These are phyloP conservation scores for Xylophagus ater DNA, from an alignment of 2,888 invertebrate species.

Conservation along the genomic window DNA sequence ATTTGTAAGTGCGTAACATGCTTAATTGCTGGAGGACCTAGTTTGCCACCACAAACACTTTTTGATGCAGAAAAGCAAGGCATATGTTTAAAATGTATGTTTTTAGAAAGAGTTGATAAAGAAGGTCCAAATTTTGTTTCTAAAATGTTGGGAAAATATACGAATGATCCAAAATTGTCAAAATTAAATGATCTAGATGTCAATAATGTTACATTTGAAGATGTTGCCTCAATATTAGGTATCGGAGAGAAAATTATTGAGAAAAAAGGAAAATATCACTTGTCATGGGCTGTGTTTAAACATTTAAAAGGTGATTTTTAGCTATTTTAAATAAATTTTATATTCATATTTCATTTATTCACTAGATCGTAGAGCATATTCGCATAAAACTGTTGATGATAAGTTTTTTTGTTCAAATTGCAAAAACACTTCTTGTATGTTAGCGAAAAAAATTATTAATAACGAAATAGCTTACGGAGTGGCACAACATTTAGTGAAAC, in stretches of 20 bases:
- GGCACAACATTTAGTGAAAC: conserved; percentile 32
- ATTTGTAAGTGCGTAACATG: conserved; percentile 38
- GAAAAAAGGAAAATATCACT: conserved; percentile 26
- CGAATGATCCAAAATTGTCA: conserved; percentile 13
- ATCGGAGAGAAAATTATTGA: not conserved
- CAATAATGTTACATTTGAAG: conserved; percentile 15
- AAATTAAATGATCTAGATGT: conserved; percentile 17
- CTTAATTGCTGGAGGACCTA: conserved; percentile 33
- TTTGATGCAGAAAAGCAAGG: conserved; percentile 27
- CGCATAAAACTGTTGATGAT: conserved; percentile 27
- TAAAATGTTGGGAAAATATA: conserved; percentile 8
- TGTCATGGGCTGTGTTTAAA: conserved; percentile 38
- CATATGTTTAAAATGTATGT: conserved; percentile 33
- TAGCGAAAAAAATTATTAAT: conserved; percentile 36
- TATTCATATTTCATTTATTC: conserved; percentile 7
- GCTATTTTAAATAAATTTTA: not conserved
- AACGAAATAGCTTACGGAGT: conserved; percentile 34
- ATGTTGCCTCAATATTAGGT: conserved; percentile 6
- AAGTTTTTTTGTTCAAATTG: conserved; percentile 35
- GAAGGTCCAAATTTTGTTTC: conserved; percentile 10
- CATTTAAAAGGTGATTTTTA: conserved; percentile 28
- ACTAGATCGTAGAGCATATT: conserved; percentile 32
- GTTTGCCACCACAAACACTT: too few relatives aligned
- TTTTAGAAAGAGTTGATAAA: conserved; percentile 32
- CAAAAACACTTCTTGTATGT: conserved; percentile 30